phyloP scores from a whole-genome alignment of 2,888 invertebrate species.

The Ypsolopha scabrella region DNA sequence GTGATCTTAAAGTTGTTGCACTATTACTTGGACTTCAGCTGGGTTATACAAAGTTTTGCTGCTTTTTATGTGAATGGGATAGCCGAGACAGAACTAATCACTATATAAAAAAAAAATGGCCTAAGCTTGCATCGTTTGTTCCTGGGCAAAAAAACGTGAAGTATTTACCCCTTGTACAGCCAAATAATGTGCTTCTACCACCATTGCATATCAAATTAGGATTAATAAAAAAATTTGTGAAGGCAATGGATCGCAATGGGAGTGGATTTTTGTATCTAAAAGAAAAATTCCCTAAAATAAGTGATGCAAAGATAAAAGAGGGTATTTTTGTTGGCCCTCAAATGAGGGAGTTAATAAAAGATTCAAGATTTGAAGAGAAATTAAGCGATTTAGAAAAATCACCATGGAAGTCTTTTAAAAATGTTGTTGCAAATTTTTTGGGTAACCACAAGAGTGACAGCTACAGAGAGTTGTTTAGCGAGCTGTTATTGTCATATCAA shows the following conservation, averaged over 20 bases:
- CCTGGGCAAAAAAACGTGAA: too few species aligned
- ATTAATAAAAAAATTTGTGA: too few species aligned
- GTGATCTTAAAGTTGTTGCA: too few species aligned
- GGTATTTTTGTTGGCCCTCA: conserved; percentile 1
- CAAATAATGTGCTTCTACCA: too few species aligned
- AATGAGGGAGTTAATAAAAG: background rate
- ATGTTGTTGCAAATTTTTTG: background rate
- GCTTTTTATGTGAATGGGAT: too few species aligned
- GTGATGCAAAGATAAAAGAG: conserved; percentile 1
- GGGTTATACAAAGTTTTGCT: too few species aligned
- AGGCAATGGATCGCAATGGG: too few species aligned
- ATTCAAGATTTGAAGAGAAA: background rate
- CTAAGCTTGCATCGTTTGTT: background rate
- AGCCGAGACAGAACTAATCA: background rate
- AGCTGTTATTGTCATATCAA: background rate
- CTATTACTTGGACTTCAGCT: too few species aligned
- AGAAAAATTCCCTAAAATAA: background rate
- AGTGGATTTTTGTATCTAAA: background rate
- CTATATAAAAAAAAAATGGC: background rate
- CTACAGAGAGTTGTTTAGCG: background rate
- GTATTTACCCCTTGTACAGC: too few species aligned
- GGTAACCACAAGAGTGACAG: background rate
- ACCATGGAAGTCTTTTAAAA: too few species aligned
- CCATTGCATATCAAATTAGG: too few species aligned
- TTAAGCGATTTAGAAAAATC: too few species aligned